Base-by-base conservation (phyloP, 2,113 vertebrate genomes). In the Pelmatolapia mariae region DNA sequence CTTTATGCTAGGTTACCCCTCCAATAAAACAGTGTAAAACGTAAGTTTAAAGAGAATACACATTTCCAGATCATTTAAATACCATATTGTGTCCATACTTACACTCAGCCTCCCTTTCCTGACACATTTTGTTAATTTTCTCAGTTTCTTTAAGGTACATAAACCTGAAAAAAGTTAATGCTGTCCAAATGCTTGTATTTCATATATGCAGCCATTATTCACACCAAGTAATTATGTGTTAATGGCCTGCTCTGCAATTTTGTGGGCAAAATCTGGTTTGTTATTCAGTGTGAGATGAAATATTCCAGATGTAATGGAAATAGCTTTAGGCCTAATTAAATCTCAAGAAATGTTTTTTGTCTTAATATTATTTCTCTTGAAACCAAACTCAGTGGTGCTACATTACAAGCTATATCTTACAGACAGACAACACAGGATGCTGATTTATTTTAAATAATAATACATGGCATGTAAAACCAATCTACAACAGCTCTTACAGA, bases 221-320 rank as follows among this genome's bases (percentile, higher is more conserved):
- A 90, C 94, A 93, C 91, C 87, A 90, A 56, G 57, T 94, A 93
- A 95, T 94, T 92, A 95, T 91, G 93, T 95, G 94, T 95, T 94
- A 94, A 95, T 93, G 88, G 84, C 85, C 87, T 87, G 71, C 53
- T 79, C 89, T 43, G 59, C 87, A 90, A 91, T 93, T 94, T 93
- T 94, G 90, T 83, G 82, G 90, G 85, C 57, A 81, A 88, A 94
- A 90, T 87, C 87, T 94, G 89, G 88, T 92, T 92, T 92, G 78
- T 89, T 92, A 93, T 94, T 96, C 59, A 93, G 90, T 87, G 89
- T 83, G 86, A 90, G 85, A 81, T 91, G 84, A 94, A 96, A 93
- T 92, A 92, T 93, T 82, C 92, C 94, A 95, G 87, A 94, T 92
- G 91, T 93, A 83, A 95, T 94, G 91, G 87, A 93, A 94, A 93